Percentiles rank a stretch among this genome's conserved stretches.
Conservation (phyloP, 2,888 invertebrate species). For the Amphipoea oculea region DNA sequence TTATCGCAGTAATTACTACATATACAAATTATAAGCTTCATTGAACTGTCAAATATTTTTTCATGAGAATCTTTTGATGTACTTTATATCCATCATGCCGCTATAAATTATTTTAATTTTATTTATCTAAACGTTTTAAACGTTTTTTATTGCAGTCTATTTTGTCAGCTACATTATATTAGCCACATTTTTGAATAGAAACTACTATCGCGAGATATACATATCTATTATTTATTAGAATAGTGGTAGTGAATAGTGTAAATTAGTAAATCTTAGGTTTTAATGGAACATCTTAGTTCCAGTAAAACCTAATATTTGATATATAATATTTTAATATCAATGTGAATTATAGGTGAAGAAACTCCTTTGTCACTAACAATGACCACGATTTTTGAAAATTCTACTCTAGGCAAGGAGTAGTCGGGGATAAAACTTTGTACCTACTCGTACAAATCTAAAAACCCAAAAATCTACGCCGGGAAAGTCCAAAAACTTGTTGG, state of each 20-base stretch:
- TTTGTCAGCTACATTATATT: slow-evolving; percentile 27
- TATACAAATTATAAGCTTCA: slow-evolving; percentile 36
- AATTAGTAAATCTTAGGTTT: too few species aligned
- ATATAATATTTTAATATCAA: not conserved
- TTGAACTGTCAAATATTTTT: slow-evolving; percentile 45
- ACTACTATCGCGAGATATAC: slow-evolving; percentile 1
- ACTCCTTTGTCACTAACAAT: not conserved
- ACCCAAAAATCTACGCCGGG: too few species aligned
- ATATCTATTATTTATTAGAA: not conserved
- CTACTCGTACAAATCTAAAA: too few species aligned
- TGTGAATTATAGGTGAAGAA: not conserved
- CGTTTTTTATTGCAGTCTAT: slow-evolving; percentile 44
- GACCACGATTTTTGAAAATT: not conserved
- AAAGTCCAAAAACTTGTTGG: not conserved
- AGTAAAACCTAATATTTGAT: not conserved
- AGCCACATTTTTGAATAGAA: slow-evolving; percentile 5
- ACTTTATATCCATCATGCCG: slow-evolving; percentile 29
- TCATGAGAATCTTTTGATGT: slow-evolving; percentile 35
- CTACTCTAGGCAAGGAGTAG: not conserved
- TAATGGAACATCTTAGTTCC: not conserved
- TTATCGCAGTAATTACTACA: slow-evolving; percentile 17
- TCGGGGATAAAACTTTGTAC: not conserved
- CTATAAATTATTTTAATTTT: slow-evolving; percentile 50
- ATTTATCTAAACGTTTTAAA: slow-evolving; percentile 46
- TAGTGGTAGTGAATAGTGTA: not conserved